phyloP scores from a whole-genome alignment of 2,797 vertebrate species.

The Myripristis murdjan region DNA sequence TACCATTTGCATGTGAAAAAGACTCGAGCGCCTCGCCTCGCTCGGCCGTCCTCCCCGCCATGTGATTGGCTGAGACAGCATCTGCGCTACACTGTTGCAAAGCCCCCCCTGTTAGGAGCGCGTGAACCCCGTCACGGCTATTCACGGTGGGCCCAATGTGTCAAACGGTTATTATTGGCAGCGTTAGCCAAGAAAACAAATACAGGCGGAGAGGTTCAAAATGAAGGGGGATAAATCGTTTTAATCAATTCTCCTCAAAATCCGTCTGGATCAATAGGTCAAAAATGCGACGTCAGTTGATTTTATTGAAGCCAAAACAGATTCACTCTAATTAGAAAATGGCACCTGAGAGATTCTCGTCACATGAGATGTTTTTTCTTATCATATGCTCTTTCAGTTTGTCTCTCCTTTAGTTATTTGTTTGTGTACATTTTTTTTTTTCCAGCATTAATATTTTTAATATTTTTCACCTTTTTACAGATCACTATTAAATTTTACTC shows the following conservation, averaged over 20 bases:
- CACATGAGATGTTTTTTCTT: not conserved
- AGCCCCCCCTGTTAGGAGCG: constrained; percentile 74
- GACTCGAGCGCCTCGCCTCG: constrained; percentile 64
- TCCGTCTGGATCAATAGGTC: constrained; percentile 71
- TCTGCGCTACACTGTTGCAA: constrained; percentile 77
- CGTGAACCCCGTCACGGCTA: constrained; percentile 77
- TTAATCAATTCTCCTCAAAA: constrained; percentile 78
- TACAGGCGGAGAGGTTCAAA: constrained; percentile 70
- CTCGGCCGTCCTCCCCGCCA: constrained; percentile 42
- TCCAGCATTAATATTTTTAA: too few species aligned
- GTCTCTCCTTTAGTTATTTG: not conserved
- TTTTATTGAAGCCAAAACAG: constrained; percentile 16
- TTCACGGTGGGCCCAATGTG: constrained; percentile 78
- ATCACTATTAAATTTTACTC: too few species aligned
- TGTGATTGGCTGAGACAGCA: constrained; percentile 70
- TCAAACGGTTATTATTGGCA: constrained; percentile 84
- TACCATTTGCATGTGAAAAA: constrained; percentile 89
- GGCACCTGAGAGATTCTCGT: constrained; percentile 7
- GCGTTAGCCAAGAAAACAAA: constrained; percentile 80
- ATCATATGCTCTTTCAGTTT: not conserved
- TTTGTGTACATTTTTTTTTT: not conserved
- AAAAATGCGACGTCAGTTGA: constrained; percentile 47
- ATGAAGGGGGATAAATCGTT: constrained; percentile 76
- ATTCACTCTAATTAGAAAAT: constrained; percentile 17
- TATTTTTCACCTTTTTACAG: too few species aligned